Evolutionary conservation across 2,888 invertebrate genomes (phyloP), one percentile per base, ranked within the genome.

Genomic region (Drosophila ochracea): DNA sequence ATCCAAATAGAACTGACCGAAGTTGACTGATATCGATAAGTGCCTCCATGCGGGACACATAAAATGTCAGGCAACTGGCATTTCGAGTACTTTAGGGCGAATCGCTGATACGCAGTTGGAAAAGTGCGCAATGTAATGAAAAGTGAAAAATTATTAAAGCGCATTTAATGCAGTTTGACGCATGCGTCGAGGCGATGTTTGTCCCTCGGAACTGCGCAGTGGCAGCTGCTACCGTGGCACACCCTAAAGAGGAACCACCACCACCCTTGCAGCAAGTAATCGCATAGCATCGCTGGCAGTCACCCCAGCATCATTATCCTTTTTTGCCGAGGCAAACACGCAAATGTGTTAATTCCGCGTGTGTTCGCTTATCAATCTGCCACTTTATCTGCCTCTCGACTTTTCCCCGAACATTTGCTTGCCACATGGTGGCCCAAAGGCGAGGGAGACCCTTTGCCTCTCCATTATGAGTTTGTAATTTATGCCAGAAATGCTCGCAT

Each of bases 101-200:
- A 73, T 55, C 67, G 68, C 43, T 62, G 65, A 62, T 70, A 69
- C 62, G 82, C 63, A 68, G 60, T 82, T 73, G 53, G 25, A 41
- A 76, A 81, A 79, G 73, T 77, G 74, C 78, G 68, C 66, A 76
- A 73, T 77, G 63, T 58, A 68, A 73, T 76, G 86, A 75, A 83
- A 84, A 84, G 73, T 84, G 82, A 78, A 89, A 85, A 86, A 77
- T 90, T 89, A 86, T 90, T 76, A 80, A 80, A 86, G 77, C 82
- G 73, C 73, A 84, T 77, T 83, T 81, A 83, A 88, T 80, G 66
- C 65, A 68, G 61, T 66, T 71, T 73, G 75, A 80, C 84, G 90
- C 87, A 89, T 80, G 90, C 86, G 89, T 60, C 76, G 65, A 61
- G 25, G 52, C 16, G 10, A 6, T 21, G n/a, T 13, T 68, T 72